Evolutionary conservation across 23 tunicate genomes (phyloP), one percentile per base, ranked within the genome.

Genomic region (Halocynthia aurantium): DNA sequence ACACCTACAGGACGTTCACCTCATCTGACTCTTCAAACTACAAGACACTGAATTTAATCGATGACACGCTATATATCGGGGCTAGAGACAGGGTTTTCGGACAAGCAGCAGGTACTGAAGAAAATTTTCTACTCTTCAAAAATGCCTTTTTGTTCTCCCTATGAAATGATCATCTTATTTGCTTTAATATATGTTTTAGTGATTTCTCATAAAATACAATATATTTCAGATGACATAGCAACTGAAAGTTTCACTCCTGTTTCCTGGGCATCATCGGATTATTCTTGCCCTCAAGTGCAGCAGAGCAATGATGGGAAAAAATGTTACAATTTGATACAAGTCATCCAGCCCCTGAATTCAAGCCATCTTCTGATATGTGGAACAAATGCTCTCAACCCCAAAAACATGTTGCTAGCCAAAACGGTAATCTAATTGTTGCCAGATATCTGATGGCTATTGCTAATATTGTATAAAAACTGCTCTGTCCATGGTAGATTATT

Each of bases 281-380:
- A 8, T 12, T 53, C 19, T 8, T 74, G 78, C 31, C 19, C 62
- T 7, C 4, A 44, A 54, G 10, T 74, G 13, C 62, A 62, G 63
- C 78, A 52, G 6, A 74, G 78, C 31, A 21, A 10, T 13, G 18
- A 2, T 15, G 78, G 78, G 6, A 54, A 55, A 31, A 74, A 74
- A 52, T 74, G 78, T 56, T 54, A 74, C 64, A 74, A 74, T 49
- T 50, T 52, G 56, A 54, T 74, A 10, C 78, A 74, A 74, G 57
- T 74, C 22, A 50, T 74, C 13, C 64, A 54, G 31, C 78, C 55
- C 9, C 12, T 74, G 10, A 74, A 74, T 49, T 22, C 55, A 55
- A 74, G 64, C 57, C 78, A 74, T 54, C 64, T 74, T 7, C 62
- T 74, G 21, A 74, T 74, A 8, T 74, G 78, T 49, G 78, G 78